A percentile compares a stretch with the other conserved stretches of the same genome.
These are phyloP conservation scores for Palythoa grandis DNA, from an alignment of 92 coral and sea anemone species.

Conservation along the genomic window DNA sequence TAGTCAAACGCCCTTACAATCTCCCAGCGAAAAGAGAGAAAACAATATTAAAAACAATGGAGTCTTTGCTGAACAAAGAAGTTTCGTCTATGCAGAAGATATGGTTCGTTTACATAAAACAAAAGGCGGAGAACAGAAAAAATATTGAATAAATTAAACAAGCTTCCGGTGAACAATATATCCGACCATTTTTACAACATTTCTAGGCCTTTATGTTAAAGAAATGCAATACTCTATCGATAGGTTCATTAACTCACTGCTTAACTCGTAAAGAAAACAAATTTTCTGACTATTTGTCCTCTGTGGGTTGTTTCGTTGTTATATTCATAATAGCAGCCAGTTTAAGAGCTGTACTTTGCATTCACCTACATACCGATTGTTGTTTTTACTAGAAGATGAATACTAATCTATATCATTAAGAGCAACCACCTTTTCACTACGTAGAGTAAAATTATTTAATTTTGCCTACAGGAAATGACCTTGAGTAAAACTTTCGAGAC, in stretches of 20 bases:
- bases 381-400: neutral
- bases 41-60: slow-evolving; percentile 15
- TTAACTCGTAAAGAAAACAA: neutral
- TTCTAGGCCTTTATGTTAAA: neutral
- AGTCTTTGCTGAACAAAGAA: neutral
- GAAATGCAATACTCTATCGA: neutral
- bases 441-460: neutral
- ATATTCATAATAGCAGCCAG: neutral
- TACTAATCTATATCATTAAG: neutral
- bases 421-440: neutral
- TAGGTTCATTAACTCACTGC: neutral
- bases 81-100: neutral
- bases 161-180: neutral
- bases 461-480: neutral
- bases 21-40: neutral
- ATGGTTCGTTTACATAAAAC: slow-evolving; percentile 28
- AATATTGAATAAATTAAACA: neutral
- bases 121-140: slow-evolving; percentile 11
- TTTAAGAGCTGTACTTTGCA: neutral
- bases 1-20: neutral
- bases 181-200: neutral
- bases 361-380: neutral
- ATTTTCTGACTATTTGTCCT: neutral
- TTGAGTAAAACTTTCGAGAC: neutral
- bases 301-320: neutral